Conservation (phyloP, 2,888 invertebrate species). For the Nycteola revayana region DNA sequence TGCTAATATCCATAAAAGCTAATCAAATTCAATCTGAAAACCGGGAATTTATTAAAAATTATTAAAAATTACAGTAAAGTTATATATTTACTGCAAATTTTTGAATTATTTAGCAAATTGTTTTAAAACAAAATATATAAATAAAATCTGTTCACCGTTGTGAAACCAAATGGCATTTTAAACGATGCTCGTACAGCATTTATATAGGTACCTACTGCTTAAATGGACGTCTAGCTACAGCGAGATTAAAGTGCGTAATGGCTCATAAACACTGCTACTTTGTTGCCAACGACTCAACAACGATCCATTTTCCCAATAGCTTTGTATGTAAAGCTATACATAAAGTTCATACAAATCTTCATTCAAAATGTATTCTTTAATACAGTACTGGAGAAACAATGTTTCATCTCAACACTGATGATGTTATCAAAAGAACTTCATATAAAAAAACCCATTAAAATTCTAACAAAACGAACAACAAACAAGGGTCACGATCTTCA, state of each 20-base stretch:
- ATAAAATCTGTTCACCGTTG: not conserved
- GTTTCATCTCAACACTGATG: no score
- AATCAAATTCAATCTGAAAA: no score
- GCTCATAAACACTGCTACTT: slow-evolving; percentile 18
- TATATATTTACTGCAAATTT: no score
- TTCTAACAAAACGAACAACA: slow-evolving; percentile 24
- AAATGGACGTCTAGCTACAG: slow-evolving; percentile 2
- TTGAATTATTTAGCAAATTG: no score
- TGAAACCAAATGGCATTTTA: not conserved
- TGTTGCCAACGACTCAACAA: slow-evolving; percentile 11
- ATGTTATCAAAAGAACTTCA: slow-evolving; percentile 15
- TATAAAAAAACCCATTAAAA: slow-evolving; percentile 24
- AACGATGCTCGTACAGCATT: not conserved
- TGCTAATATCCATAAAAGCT: no score
- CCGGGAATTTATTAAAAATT: no score
- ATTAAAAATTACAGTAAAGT: no score
- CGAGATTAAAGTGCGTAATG: slow-evolving; percentile 18
- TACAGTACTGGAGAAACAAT: no score
- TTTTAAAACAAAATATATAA: slow-evolving; percentile 3
- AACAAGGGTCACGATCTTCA: slow-evolving; percentile 23
- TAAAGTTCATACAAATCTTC: no score
- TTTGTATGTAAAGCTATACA: slow-evolving; percentile 15
- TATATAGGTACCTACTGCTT: slow-evolving; percentile 8
- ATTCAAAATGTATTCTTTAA: no score
- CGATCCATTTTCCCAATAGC: slow-evolving; percentile 17